Base-by-base conservation (phyloP, 37 sponge, comb jelly and placozoan genomes). In the Amphimedon queenslandica region DNA sequence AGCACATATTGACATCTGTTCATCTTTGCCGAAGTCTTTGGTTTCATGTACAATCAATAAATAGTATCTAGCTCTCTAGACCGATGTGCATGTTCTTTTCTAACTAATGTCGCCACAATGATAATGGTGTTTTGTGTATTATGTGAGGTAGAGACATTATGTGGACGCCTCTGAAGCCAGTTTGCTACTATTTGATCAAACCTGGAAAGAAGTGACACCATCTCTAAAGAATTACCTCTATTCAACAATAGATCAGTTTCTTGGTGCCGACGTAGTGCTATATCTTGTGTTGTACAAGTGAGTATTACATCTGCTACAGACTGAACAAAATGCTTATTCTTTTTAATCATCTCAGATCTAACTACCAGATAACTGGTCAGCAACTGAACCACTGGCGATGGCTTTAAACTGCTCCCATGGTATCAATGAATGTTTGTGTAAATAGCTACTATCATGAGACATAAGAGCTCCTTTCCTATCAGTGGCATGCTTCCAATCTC, bases 131-230 rank as follows among this genome's bases (percentile, higher is more conserved):
- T 80, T 66, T 75, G 88, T 60, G 77, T 84, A 33, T 70, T 77
- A 77, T 71, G 72, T n/a, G n/a, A n/a, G n/a, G n/a, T n/a, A n/a
- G n/a, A n/a, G n/a, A n/a, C n/a, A n/a, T n/a, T n/a, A n/a, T n/a
- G n/a, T n/a, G n/a, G n/a, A n/a, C n/a, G n/a, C n/a, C n/a, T n/a
- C n/a, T n/a, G n/a, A n/a, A n/a, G n/a, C n/a, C n/a, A n/a, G n/a
- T n/a, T n/a, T n/a, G n/a, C n/a, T n/a, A 87, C 64, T 37, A 86
- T 63, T 63, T 37, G 58, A 69, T 80, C 87, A 87, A 76, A 80
- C 20, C 60, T 56, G 27, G 72, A 73, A 73, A 85, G 47, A 16
- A 78, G 64, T 51, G 67, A 37, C 57, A 87, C 68, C 53, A 86
- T 75, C 56, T 79, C 80, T 58, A 74, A 38, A 69, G 69, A 86